Percentiles rank a stretch among this genome's conserved stretches.
phyloP scores from a whole-genome alignment of 2,797 vertebrate genomes.

The Cyclura pinguis region DNA sequence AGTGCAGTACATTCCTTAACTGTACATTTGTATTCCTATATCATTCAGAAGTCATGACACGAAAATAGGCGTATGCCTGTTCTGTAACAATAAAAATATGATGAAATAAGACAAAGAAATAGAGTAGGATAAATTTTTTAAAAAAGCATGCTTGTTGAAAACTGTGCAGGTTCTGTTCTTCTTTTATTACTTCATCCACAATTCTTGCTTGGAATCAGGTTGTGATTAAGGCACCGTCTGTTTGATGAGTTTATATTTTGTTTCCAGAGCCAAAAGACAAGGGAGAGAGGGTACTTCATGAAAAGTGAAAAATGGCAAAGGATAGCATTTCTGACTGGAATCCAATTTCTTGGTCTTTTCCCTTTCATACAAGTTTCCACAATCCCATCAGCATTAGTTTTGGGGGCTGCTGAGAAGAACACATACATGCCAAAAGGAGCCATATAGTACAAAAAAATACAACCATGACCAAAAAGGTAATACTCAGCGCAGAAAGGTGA shows the following conservation, averaged over 20 bases:
- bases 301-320: constrained; percentile 22
- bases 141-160: background rate
- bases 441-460: background rate
- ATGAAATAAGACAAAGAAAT: background rate
- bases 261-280: constrained; percentile 13
- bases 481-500: background rate
- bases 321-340: constrained; percentile 2
- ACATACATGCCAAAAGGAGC: background rate
- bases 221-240: constrained; percentile 16
- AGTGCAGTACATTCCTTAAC: background rate
- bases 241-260: constrained; percentile 25
- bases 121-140: background rate
- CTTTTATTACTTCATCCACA: background rate
- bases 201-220: constrained; percentile 1
- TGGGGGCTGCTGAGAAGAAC: background rate
- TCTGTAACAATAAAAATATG: background rate
- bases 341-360: background rate
- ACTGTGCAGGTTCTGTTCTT: constrained; percentile 1
- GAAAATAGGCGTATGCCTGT: background rate
- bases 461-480: background rate
- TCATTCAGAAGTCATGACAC: background rate
- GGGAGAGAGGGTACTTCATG: background rate
- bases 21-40: background rate
- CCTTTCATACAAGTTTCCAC: background rate
- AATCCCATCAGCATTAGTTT: background rate